Evolutionary conservation across 1,140 invertebrate genomes (phyloP), one percentile per base, ranked within the genome.

Genomic region (Drosophila persimilis): DNA sequence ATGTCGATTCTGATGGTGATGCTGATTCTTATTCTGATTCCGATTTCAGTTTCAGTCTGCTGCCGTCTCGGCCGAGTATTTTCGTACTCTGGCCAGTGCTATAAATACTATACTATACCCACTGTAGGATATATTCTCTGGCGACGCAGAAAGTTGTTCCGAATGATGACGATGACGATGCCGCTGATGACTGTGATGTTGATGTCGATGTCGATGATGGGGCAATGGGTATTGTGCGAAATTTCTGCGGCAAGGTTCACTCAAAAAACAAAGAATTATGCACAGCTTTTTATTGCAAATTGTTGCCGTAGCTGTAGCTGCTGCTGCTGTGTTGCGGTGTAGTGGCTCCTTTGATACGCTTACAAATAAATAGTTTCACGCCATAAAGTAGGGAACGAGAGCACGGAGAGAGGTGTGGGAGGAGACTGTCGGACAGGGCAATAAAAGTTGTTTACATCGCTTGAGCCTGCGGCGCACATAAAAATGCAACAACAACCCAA

Each of bases 301-400:
- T 75, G 69, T 58, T 72, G 52, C 43, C 46, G 41, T 53, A 52
- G 47, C 39, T 62, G 58, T 9, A 46, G 35, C 59, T 44, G 55
- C 7, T 58, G 55, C n/a, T 47, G 55, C 13, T 54, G 60, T 53
- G 31, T 31, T 31, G 29, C 53, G 60, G 53, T 73, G 56, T 69
- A 73, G 77, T 71, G 57, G 77, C 83, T 81, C 71, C 74, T 86
- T 81, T 88, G 83, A 86, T 86, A 85, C 69, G 83, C 81, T 88
- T 72, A 81, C 83, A 86, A 86, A 86, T 88, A 86, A 86, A 86
- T 86, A 86, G 81, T 88, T 86, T 75, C 70, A 88, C 78, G 83
- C 81, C 84, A 86, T 83, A 79, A 88, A 80, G 56, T 59, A 65
- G 20, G 39, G 17, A 6, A 29, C 24, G 11, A 20, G 39, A 1